These are phyloP conservation scores for Elaphurus davidianus DNA, from an alignment of 2,113 vertebrate species.

Conservation along the genomic window DNA sequence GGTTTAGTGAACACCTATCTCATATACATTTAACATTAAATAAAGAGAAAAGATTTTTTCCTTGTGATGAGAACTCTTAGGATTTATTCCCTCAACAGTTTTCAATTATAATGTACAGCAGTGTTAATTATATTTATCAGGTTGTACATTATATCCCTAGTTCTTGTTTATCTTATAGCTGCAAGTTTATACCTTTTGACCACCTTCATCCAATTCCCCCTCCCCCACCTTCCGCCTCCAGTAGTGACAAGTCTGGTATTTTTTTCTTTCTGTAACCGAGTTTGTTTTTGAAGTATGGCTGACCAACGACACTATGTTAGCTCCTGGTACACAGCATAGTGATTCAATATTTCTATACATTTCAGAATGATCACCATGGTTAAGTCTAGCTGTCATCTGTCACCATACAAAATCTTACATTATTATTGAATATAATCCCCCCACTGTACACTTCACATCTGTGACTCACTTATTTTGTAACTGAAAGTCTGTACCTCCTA, in stretches of 20 bases:
- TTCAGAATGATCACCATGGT: not conserved
- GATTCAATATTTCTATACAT: not conserved
- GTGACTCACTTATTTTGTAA: not conserved
- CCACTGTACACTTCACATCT: not conserved
- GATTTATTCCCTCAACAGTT: not conserved
- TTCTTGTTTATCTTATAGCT: not conserved
- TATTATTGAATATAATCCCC: not conserved
- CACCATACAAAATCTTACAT: not conserved
- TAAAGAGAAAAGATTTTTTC: not conserved
- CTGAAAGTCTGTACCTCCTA: not conserved
- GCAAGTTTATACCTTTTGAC: not conserved
- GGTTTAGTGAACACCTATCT: not conserved
- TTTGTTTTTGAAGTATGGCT: not conserved
- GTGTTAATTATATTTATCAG: not conserved
- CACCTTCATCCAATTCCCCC: not conserved
- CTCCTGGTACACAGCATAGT: not conserved
- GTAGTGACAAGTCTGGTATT: not conserved
- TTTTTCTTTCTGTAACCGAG: not conserved
- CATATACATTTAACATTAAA: not conserved
- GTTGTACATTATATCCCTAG: not conserved
- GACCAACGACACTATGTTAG: not conserved
- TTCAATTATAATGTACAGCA: not conserved
- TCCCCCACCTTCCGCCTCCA: not conserved
- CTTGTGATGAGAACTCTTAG: not conserved
- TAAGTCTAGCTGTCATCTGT: not conserved